Evolutionary conservation across 2,113 vertebrate genomes (phyloP).

Genomic region (Chaetodon trifascialis): DNA sequence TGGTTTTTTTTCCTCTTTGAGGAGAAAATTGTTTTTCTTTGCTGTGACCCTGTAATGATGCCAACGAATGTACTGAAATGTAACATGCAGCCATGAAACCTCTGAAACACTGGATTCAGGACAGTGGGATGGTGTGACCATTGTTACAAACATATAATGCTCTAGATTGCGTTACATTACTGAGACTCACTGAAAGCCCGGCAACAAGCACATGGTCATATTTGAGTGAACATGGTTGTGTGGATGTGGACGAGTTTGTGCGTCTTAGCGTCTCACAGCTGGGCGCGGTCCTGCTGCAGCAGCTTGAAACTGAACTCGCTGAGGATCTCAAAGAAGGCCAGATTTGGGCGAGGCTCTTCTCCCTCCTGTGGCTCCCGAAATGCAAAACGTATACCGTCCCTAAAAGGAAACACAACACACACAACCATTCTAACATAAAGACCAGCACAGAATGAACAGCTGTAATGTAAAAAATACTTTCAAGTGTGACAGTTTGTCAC

Average conservation of each 20-base stretch:
- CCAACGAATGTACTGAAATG: neutral
- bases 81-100: neutral
- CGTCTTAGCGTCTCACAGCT: conserved; percentile 84
- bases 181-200: neutral
- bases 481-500: neutral
- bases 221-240: neutral
- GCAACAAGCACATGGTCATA: neutral
- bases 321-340: conserved; percentile 90
- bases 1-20: neutral
- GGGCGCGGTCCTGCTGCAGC: conserved; percentile 83
- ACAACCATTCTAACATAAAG: neutral
- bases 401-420: conserved; percentile 59
- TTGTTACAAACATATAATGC: neutral
- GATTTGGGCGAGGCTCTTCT: conserved; percentile 76
- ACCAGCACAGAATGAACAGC: neutral
- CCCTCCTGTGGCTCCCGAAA: conserved; percentile 70
- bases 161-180: neutral
- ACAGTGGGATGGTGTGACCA: neutral
- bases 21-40: neutral
- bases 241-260: conserved; percentile 2
- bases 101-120: neutral
- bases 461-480: neutral
- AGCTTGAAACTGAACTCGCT: conserved; percentile 92
- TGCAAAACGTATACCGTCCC: conserved; percentile 90
- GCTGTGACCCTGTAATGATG: neutral